Percentiles rank a stretch among this genome's conserved stretches.
Evolutionary conservation across 2,797 vertebrate species (phyloP).

Genomic region (Anas flavirostris): DNA sequence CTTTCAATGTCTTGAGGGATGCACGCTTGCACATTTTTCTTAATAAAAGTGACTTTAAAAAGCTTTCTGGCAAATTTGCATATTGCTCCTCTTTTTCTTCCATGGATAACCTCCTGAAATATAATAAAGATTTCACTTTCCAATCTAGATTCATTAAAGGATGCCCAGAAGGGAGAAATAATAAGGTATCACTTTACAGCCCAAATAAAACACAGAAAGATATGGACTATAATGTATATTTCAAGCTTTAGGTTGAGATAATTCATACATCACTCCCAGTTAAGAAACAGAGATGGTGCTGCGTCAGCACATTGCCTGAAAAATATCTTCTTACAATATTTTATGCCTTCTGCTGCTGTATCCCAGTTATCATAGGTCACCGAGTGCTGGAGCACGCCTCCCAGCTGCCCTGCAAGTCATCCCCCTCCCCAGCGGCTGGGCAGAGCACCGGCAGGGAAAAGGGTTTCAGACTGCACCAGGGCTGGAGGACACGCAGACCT

Average conservation of each 20-base stretch:
- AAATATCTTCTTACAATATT: conserved; percentile 60
- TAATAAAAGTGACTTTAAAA: neutral
- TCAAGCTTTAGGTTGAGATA: conserved; percentile 76
- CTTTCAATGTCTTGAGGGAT: fast-evolving
- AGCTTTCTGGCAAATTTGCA: conserved; percentile 34
- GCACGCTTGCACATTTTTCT: neutral
- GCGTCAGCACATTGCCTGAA: conserved; percentile 74
- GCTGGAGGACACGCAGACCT: neutral
- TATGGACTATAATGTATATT: conserved; percentile 73
- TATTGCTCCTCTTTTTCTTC: conserved; percentile 46
- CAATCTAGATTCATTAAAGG: conserved; percentile 81
- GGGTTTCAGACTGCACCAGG: neutral
- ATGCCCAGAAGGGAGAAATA: conserved; percentile 80
- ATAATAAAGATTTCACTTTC: conserved; percentile 82
- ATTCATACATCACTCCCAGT: conserved; percentile 78
- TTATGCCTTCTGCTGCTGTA: conserved; percentile 62
- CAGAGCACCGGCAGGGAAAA: neutral
- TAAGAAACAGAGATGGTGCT: conserved; percentile 73
- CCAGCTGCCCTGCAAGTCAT: conserved; percentile 14
- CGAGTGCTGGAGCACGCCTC: neutral
- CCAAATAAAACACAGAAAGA: conserved; percentile 80
- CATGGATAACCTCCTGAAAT: conserved; percentile 27
- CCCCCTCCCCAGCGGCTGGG: neutral
- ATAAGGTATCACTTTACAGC: conserved; percentile 81
- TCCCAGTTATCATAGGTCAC: conserved; percentile 60